phyloP scores from a whole-genome alignment of 1,140 invertebrate species.

The Drosophila sucinea region DNA sequence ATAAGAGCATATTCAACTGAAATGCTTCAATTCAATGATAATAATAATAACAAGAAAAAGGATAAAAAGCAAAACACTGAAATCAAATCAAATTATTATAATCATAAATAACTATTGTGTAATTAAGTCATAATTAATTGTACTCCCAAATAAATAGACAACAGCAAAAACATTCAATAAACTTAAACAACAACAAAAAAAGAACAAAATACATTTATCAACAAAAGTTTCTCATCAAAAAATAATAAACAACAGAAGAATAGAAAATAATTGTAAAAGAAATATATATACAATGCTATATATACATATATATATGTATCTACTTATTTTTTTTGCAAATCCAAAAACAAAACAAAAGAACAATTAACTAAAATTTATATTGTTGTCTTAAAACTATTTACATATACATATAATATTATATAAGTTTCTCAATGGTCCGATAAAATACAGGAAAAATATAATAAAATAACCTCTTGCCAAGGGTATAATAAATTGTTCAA shows the following conservation, averaged over 20 bases:
- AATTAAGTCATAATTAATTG: constrained; percentile 18
- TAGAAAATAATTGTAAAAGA: constrained; percentile 1
- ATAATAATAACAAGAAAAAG: constrained; percentile 25
- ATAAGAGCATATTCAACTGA: constrained; percentile 45
- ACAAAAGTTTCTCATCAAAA: constrained; percentile 14
- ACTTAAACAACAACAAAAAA: background rate
- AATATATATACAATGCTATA: background rate
- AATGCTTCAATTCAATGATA: constrained; percentile 34
- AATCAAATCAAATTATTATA: constrained; percentile 21
- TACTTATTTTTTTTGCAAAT: constrained; percentile 3
- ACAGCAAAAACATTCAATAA: constrained; percentile 5
- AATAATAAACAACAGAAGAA: background rate
- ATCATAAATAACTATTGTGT: constrained; percentile 4
- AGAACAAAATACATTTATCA: background rate
- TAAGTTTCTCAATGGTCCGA: constrained; percentile 42
- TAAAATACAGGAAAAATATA: constrained; percentile 46
- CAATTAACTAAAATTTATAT: constrained; percentile 1
- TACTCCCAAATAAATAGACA: constrained; percentile 17
- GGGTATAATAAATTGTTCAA: background rate
- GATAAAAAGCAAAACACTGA: constrained; percentile 2
- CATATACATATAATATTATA: background rate
- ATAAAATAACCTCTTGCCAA: constrained; percentile 9
- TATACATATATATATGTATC: background rate
- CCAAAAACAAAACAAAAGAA: background rate
- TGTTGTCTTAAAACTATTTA: constrained; percentile 11